Conservation (phyloP, 2,113 vertebrate genomes). For the Lipophrys pholis region DNA sequence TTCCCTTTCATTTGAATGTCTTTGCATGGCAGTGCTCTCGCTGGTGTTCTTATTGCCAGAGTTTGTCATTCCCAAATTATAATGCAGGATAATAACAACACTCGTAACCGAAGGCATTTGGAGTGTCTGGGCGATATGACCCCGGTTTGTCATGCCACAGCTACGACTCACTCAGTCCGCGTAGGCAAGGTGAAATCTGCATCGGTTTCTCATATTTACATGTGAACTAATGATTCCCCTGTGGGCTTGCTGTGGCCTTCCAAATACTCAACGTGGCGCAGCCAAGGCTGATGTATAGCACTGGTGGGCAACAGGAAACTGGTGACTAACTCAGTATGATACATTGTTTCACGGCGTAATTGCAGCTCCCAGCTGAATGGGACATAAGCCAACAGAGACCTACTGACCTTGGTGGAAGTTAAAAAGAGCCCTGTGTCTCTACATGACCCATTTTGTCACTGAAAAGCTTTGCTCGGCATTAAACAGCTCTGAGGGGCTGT, state of each 20-base stretch:
- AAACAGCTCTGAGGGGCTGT: constrained; percentile 44
- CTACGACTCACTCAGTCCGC: constrained; percentile 16
- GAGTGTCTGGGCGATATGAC: constrained; percentile 26
- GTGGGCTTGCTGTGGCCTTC: constrained; percentile 63
- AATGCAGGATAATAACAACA: constrained; percentile 41
- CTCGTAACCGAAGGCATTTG: constrained; percentile 38
- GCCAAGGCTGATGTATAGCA: constrained; percentile 60
- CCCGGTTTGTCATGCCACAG: constrained; percentile 60
- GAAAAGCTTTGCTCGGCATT: constrained; percentile 32
- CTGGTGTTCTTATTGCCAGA: not conserved
- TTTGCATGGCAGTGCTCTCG: not conserved
- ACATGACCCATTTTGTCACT: constrained; percentile 61
- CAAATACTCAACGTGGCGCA: constrained; percentile 57
- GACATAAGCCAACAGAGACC: constrained; percentile 69
- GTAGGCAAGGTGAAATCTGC: constrained; percentile 74
- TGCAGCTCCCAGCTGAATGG: constrained; percentile 75
- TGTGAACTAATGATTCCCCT: constrained; percentile 72
- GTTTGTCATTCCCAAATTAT: constrained; percentile 45
- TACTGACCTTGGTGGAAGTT: constrained; percentile 72
- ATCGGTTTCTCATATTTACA: constrained; percentile 75
- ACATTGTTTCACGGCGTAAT: constrained; percentile 67
- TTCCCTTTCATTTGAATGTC: not conserved
- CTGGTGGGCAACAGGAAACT: constrained; percentile 61
- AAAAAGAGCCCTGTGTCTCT: constrained; percentile 45
- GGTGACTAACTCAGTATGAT: constrained; percentile 73